Evolutionary conservation across 2,888 invertebrate species (phyloP).

Genomic region (Trichogramma dendrolimi): DNA sequence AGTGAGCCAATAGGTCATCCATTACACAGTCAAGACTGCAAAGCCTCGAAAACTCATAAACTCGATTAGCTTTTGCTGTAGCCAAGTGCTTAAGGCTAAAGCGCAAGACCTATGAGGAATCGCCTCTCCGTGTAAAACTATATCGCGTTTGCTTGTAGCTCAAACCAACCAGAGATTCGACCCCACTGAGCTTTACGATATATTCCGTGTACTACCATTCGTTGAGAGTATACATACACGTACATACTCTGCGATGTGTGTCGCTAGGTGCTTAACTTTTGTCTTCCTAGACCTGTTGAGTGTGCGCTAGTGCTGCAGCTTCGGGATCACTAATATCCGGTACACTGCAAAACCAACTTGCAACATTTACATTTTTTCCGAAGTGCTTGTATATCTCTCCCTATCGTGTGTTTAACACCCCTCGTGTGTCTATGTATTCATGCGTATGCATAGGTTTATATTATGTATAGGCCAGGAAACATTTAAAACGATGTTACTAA

Average conservation of each 20-base stretch:
- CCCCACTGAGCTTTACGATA: constrained; percentile 15
- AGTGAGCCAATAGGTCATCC: too few species aligned
- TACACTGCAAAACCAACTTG: too few species aligned
- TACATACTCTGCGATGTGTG: too few species aligned
- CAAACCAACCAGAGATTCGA: neutral
- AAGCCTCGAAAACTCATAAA: constrained; percentile 19
- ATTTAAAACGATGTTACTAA: too few species aligned
- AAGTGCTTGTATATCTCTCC: too few species aligned
- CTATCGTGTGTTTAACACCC: too few species aligned
- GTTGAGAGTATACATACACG: too few species aligned
- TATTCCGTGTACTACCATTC: neutral
- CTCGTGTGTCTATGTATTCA: too few species aligned
- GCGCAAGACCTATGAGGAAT: constrained; percentile 20
- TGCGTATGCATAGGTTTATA: too few species aligned
- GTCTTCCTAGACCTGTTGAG: constrained; percentile 27
- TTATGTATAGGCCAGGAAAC: too few species aligned
- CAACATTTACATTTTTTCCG: too few species aligned
- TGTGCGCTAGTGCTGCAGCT: neutral
- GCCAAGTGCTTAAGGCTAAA: constrained; percentile 24
- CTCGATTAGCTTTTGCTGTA: constrained; percentile 23
- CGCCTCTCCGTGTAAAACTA: constrained; percentile 24
- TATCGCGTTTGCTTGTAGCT: constrained; percentile 19
- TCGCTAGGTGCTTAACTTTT: constrained; percentile 16
- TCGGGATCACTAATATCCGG: too few species aligned
- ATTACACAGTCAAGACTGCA: constrained; percentile 15